Evolutionary conservation across 1,140 invertebrate species (phyloP).

Genomic region (Meteorus sp.): DNA sequence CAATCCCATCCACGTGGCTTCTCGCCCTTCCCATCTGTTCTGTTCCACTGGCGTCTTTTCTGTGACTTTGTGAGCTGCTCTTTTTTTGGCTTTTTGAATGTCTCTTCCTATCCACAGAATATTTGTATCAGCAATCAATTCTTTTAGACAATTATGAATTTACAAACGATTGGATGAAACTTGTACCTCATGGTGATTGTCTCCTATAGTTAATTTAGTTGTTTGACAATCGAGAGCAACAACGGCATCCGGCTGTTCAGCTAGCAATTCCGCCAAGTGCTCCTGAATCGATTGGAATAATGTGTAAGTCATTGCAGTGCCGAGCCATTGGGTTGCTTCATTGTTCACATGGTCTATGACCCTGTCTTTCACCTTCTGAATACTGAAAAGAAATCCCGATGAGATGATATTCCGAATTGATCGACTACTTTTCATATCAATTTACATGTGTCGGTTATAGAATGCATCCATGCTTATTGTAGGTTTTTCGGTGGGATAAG

Average conservation of each 20-base stretch:
- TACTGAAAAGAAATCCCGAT: too few relatives aligned
- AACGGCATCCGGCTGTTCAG: slow-evolving; percentile 67
- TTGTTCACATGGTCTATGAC: slow-evolving; percentile 66
- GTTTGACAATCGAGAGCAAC: slow-evolving; percentile 39
- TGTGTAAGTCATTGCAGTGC: slow-evolving; percentile 92
- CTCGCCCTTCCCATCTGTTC: slow-evolving; percentile 79
- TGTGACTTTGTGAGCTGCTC: slow-evolving; percentile 90
- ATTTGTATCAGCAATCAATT: background rate
- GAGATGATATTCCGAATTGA: too few relatives aligned
- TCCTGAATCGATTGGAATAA: slow-evolving; percentile 92
- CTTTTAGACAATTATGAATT: slow-evolving; percentile 8
- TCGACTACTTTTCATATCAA: too few relatives aligned
- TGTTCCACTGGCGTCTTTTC: slow-evolving; percentile 85
- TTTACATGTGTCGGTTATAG: slow-evolving; percentile 93
- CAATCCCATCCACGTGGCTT: slow-evolving; percentile 88
- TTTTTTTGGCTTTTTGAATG: slow-evolving; percentile 67
- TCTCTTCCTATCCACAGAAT: slow-evolving; percentile 45
- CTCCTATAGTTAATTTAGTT: slow-evolving; percentile 41
- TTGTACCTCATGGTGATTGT: slow-evolving; percentile 12
- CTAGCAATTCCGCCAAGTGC: slow-evolving; percentile 71
- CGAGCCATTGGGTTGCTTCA: slow-evolving; percentile 80
- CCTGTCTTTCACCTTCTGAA: slow-evolving; percentile 72
- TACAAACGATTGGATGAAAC: background rate
- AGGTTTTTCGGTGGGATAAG: slow-evolving; percentile 84
- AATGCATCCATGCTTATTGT: slow-evolving; percentile 86